These are phyloP conservation scores for Ctenopoma multispine DNA, from an alignment of 2,797 vertebrate species.

Conservation along the genomic window DNA sequence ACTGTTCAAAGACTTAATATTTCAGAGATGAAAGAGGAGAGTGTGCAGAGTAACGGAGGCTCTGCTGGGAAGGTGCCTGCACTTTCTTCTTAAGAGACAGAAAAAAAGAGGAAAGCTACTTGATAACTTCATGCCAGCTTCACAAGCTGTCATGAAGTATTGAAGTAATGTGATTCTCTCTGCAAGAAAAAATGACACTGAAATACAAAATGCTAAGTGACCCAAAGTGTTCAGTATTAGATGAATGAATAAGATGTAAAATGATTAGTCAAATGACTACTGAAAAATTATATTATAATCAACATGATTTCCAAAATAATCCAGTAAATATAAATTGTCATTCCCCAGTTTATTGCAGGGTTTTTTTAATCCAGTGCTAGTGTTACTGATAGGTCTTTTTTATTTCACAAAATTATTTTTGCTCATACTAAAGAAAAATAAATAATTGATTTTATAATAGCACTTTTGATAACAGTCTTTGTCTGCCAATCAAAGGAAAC, in stretches of 20 bases:
- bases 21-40: constrained; percentile 48
- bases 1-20: constrained; percentile 62
- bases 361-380: no score
- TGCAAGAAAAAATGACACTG: constrained; percentile 13
- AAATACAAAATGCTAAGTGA: constrained; percentile 8
- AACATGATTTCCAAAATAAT: constrained; percentile 5
- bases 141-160: constrained; percentile 23
- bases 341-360: background rate
- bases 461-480: background rate
- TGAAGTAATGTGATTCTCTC: constrained; percentile 10
- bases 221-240: constrained; percentile 27
- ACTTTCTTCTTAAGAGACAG: constrained; percentile 12
- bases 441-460: background rate
- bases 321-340: background rate
- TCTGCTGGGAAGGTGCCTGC: constrained; percentile 30
- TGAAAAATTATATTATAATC: background rate
- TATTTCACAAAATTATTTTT: background rate
- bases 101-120: constrained; percentile 6
- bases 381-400: background rate
- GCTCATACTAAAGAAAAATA: no score
- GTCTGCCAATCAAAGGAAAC: background rate
- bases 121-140: constrained; percentile 5
- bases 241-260: constrained; percentile 7
- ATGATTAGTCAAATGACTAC: constrained; percentile 12
- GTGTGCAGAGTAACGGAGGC: constrained; percentile 39